Percentiles rank a stretch among this genome's conserved stretches.
Evolutionary conservation across 1,140 invertebrate genomes (phyloP).

Genomic region (Calephelis nemesis): DNA sequence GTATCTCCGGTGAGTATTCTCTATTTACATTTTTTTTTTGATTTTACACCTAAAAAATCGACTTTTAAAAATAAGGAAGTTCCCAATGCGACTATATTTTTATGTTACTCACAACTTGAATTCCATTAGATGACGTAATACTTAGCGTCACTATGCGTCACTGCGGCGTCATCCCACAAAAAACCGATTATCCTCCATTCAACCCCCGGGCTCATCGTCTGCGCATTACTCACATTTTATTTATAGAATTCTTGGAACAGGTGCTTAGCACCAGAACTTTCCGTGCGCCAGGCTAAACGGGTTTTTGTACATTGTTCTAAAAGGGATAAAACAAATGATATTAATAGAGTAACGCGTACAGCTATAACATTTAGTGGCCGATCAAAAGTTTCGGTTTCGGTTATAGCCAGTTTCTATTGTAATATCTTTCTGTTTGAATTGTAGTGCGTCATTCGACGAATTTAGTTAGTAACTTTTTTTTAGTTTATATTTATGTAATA

Average conservation of each 20-base stretch:
- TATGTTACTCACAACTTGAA: too few relatives aligned
- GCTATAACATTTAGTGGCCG: background rate
- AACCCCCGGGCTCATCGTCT: background rate
- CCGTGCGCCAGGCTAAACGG: background rate
- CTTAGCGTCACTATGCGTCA: background rate
- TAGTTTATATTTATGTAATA: too few relatives aligned
- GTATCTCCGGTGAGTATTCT: too few relatives aligned
- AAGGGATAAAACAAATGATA: slow-evolving; percentile 15
- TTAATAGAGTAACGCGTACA: slow-evolving; percentile 16
- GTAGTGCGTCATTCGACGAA: too few relatives aligned
- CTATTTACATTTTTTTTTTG: too few relatives aligned
- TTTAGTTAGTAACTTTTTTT: too few relatives aligned
- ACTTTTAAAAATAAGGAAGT: too few relatives aligned
- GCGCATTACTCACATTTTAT: background rate
- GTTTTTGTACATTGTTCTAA: slow-evolving; percentile 15
- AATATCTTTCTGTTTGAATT: too few relatives aligned
- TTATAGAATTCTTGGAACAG: slow-evolving; percentile 17
- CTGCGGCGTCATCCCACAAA: background rate
- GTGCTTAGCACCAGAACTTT: slow-evolving; percentile 15
- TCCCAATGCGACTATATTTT: too few relatives aligned
- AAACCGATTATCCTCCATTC: slow-evolving; percentile 4
- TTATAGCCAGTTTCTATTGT: too few relatives aligned
- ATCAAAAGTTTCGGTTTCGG: too few relatives aligned
- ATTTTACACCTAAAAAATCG: too few relatives aligned
- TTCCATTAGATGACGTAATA: background rate